Evolutionary conservation across 1,140 invertebrate genomes (phyloP).

Genomic region (Euschistus heros): DNA sequence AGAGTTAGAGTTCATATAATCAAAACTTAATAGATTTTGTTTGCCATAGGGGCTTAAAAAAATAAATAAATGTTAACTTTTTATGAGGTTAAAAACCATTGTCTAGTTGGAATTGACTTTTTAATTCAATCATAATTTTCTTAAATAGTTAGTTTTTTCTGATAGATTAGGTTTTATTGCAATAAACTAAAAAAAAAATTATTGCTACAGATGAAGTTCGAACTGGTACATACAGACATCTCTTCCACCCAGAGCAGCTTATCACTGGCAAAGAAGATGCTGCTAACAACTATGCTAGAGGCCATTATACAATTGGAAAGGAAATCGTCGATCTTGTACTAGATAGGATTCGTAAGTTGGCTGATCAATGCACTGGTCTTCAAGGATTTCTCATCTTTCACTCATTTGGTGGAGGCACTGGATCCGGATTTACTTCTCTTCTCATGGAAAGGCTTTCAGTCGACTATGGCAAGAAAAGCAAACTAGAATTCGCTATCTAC

Average conservation of each 20-base stretch:
- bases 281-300: constrained; percentile 68
- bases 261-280: constrained; percentile 59
- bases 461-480: constrained; percentile 58
- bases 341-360: constrained; percentile 55
- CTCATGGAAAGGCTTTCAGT: constrained; percentile 56
- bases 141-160: too few species aligned
- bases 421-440: constrained; percentile 56
- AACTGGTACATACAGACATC: constrained; percentile 45
- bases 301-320: constrained; percentile 64
- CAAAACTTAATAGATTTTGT: too few species aligned
- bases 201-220: constrained; percentile 47
- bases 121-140: too few species aligned
- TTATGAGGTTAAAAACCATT: too few species aligned
- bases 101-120: too few species aligned
- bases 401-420: constrained; percentile 84
- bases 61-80: too few species aligned
- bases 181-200: too few species aligned
- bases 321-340: constrained; percentile 62
- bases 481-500: constrained; percentile 57
- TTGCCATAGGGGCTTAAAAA: too few species aligned
- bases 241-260: constrained; percentile 52
- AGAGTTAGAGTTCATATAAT: too few species aligned
- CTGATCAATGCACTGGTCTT: constrained; percentile 68
- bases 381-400: constrained; percentile 80
- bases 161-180: too few species aligned